Evolutionary conservation across 2,797 vertebrate species (phyloP).

Genomic region (Pseudocheirus occidentalis): DNA sequence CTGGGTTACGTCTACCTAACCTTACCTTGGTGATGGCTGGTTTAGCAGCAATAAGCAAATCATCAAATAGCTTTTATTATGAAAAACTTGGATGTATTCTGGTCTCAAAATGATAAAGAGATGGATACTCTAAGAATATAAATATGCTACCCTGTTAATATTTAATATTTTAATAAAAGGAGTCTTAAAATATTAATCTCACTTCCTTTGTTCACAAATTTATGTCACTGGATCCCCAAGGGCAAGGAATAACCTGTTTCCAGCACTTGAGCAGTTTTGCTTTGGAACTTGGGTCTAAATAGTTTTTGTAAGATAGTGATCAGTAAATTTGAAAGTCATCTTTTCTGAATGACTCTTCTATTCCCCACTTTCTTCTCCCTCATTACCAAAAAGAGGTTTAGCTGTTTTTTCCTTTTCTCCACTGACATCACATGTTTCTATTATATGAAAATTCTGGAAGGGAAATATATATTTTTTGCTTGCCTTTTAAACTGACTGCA

Average conservation of each 20-base stretch:
- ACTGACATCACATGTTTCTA: neutral
- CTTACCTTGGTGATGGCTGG: neutral
- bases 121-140: constrained; percentile 18
- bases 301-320: constrained; percentile 34
- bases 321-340: neutral
- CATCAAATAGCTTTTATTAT: constrained; percentile 6
- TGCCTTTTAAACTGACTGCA: neutral
- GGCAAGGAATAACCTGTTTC: constrained; percentile 23
- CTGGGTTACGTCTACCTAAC: neutral
- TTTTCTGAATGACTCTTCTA: neutral
- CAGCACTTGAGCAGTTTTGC: neutral
- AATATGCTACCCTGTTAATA: constrained; percentile 23
- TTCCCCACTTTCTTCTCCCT: neutral
- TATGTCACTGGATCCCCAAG: constrained; percentile 52
- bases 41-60: neutral
- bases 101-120: neutral
- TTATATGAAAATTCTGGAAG: neutral
- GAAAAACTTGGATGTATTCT: neutral
- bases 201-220: constrained; percentile 40
- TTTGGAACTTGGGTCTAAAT: constrained; percentile 35
- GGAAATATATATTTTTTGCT: neutral
- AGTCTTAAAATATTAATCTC: constrained; percentile 53
- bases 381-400: neutral
- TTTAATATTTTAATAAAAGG: constrained; percentile 52
- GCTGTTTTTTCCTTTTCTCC: neutral